phyloP scores from a whole-genome alignment of 2,888 invertebrate species.

The Drosophila nr. perissopoda region DNA sequence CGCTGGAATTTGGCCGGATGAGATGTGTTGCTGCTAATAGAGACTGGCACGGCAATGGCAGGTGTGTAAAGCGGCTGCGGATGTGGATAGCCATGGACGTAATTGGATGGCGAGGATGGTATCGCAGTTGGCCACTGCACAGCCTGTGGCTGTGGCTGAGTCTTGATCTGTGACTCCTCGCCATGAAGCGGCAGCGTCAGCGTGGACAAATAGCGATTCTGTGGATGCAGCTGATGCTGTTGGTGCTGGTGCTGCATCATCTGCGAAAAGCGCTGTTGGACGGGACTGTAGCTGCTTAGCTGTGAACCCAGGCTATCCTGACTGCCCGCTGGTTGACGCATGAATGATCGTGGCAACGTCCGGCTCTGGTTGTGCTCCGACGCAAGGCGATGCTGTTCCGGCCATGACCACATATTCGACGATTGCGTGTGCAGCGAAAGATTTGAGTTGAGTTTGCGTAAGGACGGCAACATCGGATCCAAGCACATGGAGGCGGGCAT shows the following conservation, averaged over 20 bases:
- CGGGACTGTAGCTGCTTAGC: conserved; percentile 59
- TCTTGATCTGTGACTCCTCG: background rate
- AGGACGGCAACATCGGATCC: conserved; percentile 57
- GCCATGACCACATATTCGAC: conserved; percentile 70
- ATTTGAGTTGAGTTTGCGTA: conserved; percentile 82
- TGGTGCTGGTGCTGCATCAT: conserved; percentile 50
- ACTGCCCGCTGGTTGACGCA: conserved; percentile 77
- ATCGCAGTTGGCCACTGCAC: conserved; percentile 84
- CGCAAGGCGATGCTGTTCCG: conserved; percentile 49
- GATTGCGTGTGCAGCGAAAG: conserved; percentile 78
- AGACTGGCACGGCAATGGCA: conserved; percentile 19
- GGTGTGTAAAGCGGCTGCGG: conserved; percentile 66
- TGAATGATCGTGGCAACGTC: conserved; percentile 83
- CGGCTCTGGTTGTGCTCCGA: conserved; percentile 79
- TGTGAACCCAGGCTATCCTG: conserved; percentile 70
- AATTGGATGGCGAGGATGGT: conserved; percentile 84
- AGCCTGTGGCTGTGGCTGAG: conserved; percentile 28
- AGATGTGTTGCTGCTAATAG: background rate
- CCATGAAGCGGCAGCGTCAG: conserved; percentile 22
- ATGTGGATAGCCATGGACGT: conserved; percentile 63
- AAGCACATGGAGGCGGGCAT: conserved; percentile 74
- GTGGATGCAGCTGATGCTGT: conserved; percentile 64
- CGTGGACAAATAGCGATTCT: conserved; percentile 69
- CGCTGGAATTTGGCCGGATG: conserved; percentile 78
- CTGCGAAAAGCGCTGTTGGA: conserved; percentile 64